Evolutionary conservation across 2,113 vertebrate genomes (phyloP), one percentile per base, ranked within the genome.

Genomic region (Casuarius casuarius): DNA sequence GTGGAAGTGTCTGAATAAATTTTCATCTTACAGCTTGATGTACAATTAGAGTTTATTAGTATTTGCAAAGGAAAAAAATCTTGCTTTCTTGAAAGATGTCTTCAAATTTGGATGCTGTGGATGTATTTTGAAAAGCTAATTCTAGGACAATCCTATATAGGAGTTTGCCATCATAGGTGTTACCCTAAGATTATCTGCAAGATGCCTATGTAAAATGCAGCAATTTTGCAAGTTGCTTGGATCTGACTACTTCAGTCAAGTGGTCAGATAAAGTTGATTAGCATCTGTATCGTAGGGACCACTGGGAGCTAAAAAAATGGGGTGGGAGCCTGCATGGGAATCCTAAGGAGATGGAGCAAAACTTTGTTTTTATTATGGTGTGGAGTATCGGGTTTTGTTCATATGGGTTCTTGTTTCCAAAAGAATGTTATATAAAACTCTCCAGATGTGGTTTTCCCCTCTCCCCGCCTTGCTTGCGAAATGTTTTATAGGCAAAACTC

Each of bases 401-500:
- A 26, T 38, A 70, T 81, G 65, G 4, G 10, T 33, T 51, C 61
- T 59, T 2, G 17, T 18, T n/a, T 65, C 84, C 61, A 29, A 46
- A 87, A 74, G 19, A 0, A 22, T 38, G 6, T 4, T 25, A 3
- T 25, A 9, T 25, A 12, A 79, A 56, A n/a, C 44, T 23, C 44
- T 54, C 9, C 15, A 33, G 22, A 15, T 13, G 14, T 0, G 7
- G 12, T 12, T 25, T 33, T 49, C 7, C 29, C 18, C 9, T 35
- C 17, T 28, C 63, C 3, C 4, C 16, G 44, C 0, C 59, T 54
- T 20, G 11, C 20, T 48, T 0, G 3, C 22, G 25, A 28, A 0
- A n/a, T 11, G 44, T 52, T 88, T 66, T 42, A 6, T 19, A 28
- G 83, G 52, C 63, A 49, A 7, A 51, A 56, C 48, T n/a, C n/a